These are phyloP conservation scores for Drosophila kikkawai DNA, from an alignment of 1,140 invertebrate genomes.

Conservation along the genomic window DNA sequence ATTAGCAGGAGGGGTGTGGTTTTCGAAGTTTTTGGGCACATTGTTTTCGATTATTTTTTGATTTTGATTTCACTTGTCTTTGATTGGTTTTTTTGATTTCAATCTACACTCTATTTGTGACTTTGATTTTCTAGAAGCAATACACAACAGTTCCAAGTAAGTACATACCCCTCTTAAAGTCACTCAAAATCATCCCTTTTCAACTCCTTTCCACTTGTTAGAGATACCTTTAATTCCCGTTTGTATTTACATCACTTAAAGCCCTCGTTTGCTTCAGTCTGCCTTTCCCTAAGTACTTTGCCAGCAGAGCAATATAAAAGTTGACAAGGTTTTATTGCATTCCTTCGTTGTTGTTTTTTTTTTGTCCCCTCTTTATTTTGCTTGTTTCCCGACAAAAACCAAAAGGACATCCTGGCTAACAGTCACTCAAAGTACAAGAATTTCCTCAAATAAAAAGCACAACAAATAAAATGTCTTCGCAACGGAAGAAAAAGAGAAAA, in stretches of 20 bases:
- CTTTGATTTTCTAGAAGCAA: not conserved
- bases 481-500: not conserved
- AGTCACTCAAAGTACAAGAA: slow-evolving; percentile 40
- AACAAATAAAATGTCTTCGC: slow-evolving; percentile 22
- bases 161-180: too few species aligned
- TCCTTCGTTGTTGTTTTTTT: slow-evolving; percentile 9
- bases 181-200: not conserved
- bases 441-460: slow-evolving; percentile 24
- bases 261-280: not conserved
- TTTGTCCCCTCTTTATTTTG: not conserved
- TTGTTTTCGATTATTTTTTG: slow-evolving; percentile 19
- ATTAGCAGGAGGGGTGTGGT: slow-evolving; percentile 77
- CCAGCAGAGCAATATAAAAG: slow-evolving; percentile 47
- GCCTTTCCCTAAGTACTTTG: slow-evolving; percentile 25
- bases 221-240: slow-evolving; percentile 23
- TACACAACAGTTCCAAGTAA: not conserved
- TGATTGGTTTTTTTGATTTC: slow-evolving; percentile 6
- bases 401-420: slow-evolving; percentile 36
- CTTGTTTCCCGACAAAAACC: slow-evolving; percentile 10
- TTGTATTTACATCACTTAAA: slow-evolving; percentile 40
- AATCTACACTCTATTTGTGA: not conserved
- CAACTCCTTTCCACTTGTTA: too few species aligned
- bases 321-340: slow-evolving; percentile 48
- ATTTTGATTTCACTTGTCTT: not conserved
- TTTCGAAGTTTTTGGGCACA: slow-evolving; percentile 81